Base-by-base conservation (phyloP, 2,888 invertebrate genomes). In the Phorcus lineatus region DNA sequence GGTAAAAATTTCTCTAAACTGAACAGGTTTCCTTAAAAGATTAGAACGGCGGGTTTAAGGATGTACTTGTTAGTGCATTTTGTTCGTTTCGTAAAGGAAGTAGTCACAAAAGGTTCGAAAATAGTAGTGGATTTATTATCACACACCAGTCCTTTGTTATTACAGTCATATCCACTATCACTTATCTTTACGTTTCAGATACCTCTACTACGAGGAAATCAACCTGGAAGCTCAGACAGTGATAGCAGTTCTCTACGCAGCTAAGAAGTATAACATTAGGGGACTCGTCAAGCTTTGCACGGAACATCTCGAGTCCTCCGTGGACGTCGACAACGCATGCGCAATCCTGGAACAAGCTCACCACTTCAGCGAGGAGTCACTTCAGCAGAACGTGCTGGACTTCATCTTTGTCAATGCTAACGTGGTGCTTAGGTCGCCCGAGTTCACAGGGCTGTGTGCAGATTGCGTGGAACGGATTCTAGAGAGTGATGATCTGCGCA, bases 261-360 rank as follows among this genome's bases (percentile, higher is more conserved):
- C 96, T 28, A 95, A 96, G 90, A 95, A 96, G 89, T 96, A 96
- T 90, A 94, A 96, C 70, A 96, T 96, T 87, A 94, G 95, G 7
- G 95, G 95, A 24, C 94, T 97, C 77, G 95, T 95, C 1, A 95
- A 95, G 83, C 94, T 95, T 81, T 96, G 96, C 89, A 95, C 96
- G 31, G 94, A 94, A 47, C 95, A 95, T 79, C 94, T 97, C 57
- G 95, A 95, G 85, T 94, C 94, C 80, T 95, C 95, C 91, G 92
- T 96, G 47, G 95, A 94, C 81, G 94, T 94, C 3, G 94, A 94
- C 22, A 96, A 95, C 76, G 96, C 96, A 9, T 88, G 88, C 78
- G 78, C 82, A 1, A 83, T 89, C 47, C 79, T 88, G 36, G 87
- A 88, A 66, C 88, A 88, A 81, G 85, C 87, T 13, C 84, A 88